Evolutionary conservation across 2,797 vertebrate genomes (phyloP).

Genomic region (Chaetodon trifasciatus): DNA sequence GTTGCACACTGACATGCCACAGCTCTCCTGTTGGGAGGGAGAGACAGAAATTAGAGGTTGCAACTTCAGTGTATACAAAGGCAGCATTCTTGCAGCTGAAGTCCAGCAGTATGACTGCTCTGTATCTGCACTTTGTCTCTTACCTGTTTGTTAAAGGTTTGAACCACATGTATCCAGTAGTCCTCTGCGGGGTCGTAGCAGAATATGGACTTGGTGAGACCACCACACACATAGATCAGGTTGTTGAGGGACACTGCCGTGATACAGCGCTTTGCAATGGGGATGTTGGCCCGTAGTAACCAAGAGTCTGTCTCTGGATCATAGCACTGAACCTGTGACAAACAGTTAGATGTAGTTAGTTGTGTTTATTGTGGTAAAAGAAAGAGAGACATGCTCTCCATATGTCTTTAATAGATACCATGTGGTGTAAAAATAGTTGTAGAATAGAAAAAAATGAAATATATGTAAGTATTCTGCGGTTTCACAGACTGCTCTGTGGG

Average conservation of each 20-base stretch:
- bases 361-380: background rate
- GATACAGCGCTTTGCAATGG: conserved; percentile 96
- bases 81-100: background rate
- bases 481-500: conserved; percentile 30
- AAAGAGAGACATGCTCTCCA: background rate
- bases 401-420: background rate
- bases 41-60: background rate
- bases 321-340: conserved; percentile 94
- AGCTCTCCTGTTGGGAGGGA: conserved; percentile 90
- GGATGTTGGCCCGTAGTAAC: conserved; percentile 94
- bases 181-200: conserved; percentile 96
- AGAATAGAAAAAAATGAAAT: conserved; percentile 3
- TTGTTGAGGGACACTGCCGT: conserved; percentile 97
- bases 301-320: conserved; percentile 93
- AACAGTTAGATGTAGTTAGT: conserved; percentile 16
- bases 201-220: conserved; percentile 95
- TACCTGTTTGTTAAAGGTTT: conserved; percentile 97
- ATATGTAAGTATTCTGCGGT: conserved; percentile 1
- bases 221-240: conserved; percentile 95
- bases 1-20: conserved; percentile 98
- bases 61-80: background rate
- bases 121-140: conserved; percentile 4
- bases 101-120: background rate
- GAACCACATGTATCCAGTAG: conserved; percentile 97
- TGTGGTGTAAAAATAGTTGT: conserved; percentile 2